phyloP scores from a whole-genome alignment of 2,888 invertebrate genomes.

The Anorthoa munda region DNA sequence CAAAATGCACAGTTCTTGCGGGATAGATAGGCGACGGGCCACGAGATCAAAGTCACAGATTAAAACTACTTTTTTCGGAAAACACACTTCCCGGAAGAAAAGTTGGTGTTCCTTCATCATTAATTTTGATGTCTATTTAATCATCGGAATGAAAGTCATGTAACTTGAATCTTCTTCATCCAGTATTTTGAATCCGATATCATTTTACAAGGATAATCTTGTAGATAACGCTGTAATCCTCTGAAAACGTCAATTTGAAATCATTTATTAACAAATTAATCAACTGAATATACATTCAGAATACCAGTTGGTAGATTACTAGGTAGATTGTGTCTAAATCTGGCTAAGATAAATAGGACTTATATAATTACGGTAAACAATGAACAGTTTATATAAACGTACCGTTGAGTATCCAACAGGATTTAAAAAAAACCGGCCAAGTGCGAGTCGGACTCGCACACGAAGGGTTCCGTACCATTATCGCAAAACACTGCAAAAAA shows the following conservation, averaged over 20 bases:
- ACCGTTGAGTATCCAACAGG: constrained; percentile 4
- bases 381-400: background rate
- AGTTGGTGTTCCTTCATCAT: background rate
- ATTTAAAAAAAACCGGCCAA: no score
- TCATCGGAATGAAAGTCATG: background rate
- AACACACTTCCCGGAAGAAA: background rate
- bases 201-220: constrained; percentile 43
- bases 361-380: background rate
- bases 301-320: background rate
- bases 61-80: no score
- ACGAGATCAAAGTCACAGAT: no score
- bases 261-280: constrained; percentile 44
- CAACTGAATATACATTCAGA: constrained; percentile 23
- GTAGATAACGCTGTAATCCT: constrained; percentile 36
- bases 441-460: no score
- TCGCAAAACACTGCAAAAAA: no score
- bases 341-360: background rate
- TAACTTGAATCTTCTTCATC: constrained; percentile 15
- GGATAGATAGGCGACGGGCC: no score
- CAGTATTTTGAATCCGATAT: constrained; percentile 32
- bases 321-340: background rate
- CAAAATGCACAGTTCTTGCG: no score
- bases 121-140: background rate
- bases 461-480: no score
- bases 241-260: constrained; percentile 30